Evolutionary conservation across 1,140 invertebrate species (phyloP), one percentile per base, ranked within the genome.

Genomic region (Neoseiulus cucumeris): DNA sequence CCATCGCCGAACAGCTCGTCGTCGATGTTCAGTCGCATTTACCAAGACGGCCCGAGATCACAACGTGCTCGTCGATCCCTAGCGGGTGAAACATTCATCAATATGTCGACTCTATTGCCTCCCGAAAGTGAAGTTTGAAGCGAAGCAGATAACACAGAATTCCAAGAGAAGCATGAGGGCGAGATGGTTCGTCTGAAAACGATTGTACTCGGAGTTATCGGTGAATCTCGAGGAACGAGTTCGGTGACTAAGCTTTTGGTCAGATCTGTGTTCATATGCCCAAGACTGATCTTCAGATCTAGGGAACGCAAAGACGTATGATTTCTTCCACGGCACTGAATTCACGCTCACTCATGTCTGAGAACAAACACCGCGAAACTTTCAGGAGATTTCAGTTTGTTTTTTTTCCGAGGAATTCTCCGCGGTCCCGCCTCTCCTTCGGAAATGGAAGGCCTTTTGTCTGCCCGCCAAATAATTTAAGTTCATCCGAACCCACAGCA

Each of bases 41-140:
- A 29, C 22, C 51, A 59, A n/a, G 51, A 59, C 51, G 51, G 25
- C 9, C 33, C 22, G 25, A 25, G 22, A 17, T 59, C 51, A 59
- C 51, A 59, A 9, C 51, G 22, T 33, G 51, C 51, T 17, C 51
- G 51, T 25, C 51, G 51, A 17, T 59, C 51, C 14, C 51, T 59
- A 20, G 51, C 51, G 25, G 33, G 14, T 33, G 51, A 59, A 25
- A 39, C 33, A 6, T 59, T 59, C 22, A 25, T 59, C 22, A 59
- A 33, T 25, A 59, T 59, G 51, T 14, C 51, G 51, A 59, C 51
- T 14, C 51, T 59, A 2, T 12, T 59, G 25, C 51, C 51, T 6
- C 51, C 51, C 22, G 51, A 59, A 33, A 59, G 51, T 20, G 51
- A 59, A 59, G 51, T 59, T 25, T 59, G 51, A 59, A 25, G 51